Conservation (phyloP, 2,113 vertebrate genomes). For the Myiozetetes cayanensis region DNA sequence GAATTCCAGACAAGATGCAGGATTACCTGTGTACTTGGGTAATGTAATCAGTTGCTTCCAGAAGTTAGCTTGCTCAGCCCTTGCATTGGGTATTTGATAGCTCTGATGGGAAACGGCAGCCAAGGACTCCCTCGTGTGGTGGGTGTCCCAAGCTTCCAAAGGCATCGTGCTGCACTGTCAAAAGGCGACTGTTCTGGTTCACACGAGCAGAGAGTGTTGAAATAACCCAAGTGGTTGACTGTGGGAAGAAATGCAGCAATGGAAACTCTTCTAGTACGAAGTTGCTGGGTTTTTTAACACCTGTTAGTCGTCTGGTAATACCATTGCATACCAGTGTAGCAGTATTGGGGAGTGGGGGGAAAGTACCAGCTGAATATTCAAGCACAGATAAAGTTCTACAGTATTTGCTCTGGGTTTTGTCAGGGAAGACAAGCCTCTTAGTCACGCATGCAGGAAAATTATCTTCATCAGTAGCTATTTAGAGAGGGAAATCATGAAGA, state of each 20-base stretch:
- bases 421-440: background rate
- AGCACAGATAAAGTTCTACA: background rate
- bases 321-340: background rate
- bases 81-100: fast-evolving
- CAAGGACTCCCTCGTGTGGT: conserved; percentile 54
- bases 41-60: background rate
- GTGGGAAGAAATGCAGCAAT: background rate
- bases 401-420: background rate
- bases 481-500: background rate
- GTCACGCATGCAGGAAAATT: background rate
- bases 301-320: background rate
- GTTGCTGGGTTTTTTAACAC: background rate
- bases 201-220: fast-evolving
- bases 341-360: fast-evolving
- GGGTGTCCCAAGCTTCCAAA: background rate
- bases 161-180: fast-evolving
- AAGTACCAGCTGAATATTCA: background rate
- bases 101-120: background rate
- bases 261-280: background rate
- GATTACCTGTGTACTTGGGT: background rate
- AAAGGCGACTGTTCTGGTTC: fast-evolving
- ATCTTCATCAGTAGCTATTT: background rate
- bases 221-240: background rate
- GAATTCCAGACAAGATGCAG: background rate
- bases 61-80: background rate